Conservation (phyloP, 2,113 vertebrate species). For the Saguinus imperator region DNA sequence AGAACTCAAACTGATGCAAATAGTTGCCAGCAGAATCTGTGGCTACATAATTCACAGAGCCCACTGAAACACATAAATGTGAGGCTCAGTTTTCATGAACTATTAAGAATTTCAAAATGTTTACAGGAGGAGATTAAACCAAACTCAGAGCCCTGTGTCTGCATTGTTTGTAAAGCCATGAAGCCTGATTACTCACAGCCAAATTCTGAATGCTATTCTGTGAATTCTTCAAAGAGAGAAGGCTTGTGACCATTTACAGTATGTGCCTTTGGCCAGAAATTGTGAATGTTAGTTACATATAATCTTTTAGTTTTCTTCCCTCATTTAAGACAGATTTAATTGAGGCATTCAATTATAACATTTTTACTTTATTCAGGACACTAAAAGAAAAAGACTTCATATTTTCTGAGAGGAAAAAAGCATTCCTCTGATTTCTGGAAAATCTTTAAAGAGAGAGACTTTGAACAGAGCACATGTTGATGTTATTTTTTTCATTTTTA, state of each 20-base stretch:
- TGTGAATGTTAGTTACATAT: not conserved
- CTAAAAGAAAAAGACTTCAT: not conserved
- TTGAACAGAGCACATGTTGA: not conserved
- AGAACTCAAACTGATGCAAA: not conserved
- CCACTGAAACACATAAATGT: not conserved
- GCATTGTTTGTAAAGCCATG: accelerated
- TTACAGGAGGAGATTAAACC: not conserved
- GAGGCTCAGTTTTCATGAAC: not conserved
- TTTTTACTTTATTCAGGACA: not conserved
- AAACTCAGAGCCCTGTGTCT: not conserved
- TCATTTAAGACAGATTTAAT: slow-evolving; percentile 7
- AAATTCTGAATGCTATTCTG: not conserved
- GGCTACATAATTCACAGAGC: not conserved
- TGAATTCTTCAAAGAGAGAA: not conserved
- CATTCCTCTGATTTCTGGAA: not conserved
- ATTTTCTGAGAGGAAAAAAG: not conserved
- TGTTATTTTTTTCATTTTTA: not conserved
- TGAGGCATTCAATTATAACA: not conserved
- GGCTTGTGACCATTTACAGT: not conserved
- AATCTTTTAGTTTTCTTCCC: not conserved
- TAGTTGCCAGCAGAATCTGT: not conserved
- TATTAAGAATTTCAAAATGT: not conserved
- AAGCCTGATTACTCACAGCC: not conserved
- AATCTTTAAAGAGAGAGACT: not conserved
- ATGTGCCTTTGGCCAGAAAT: not conserved